These are phyloP conservation scores for Blastomussa wellsi DNA, from an alignment of 92 coral and sea anemone species.

Conservation along the genomic window DNA sequence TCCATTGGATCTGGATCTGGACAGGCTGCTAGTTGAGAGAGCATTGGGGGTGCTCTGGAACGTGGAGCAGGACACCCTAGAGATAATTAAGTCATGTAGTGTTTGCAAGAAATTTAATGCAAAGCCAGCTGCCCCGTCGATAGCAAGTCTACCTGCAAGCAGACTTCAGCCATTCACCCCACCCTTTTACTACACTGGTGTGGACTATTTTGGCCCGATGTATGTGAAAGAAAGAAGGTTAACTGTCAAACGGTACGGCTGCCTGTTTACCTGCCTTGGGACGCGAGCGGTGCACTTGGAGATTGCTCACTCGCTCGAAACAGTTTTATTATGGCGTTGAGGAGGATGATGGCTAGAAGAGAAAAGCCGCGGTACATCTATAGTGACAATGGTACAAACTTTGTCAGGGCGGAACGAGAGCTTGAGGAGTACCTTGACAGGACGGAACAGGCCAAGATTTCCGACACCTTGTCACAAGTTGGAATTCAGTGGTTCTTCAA, in stretches of 20 bases:
- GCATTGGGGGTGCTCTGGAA: slow-evolving; percentile 58
- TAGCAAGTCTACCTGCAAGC: slow-evolving; percentile 19
- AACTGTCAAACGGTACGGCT: slow-evolving; percentile 43
- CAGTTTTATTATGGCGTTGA: too few species aligned
- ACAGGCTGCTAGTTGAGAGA: slow-evolving; percentile 43
- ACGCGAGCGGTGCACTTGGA: too few species aligned
- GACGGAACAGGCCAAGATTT: slow-evolving; percentile 35
- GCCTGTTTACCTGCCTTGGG: slow-evolving; percentile 22
- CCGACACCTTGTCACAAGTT: slow-evolving; percentile 35
- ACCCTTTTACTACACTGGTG: slow-evolving; percentile 41
- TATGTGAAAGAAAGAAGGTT: slow-evolving; percentile 44
- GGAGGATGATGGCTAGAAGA: slow-evolving; percentile 40
- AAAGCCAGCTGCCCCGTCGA: too few species aligned
- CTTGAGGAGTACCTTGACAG: too few species aligned
- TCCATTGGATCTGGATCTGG: slow-evolving; percentile 46
- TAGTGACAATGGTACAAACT: slow-evolving; percentile 47
- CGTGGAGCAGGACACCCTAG: slow-evolving; percentile 45
- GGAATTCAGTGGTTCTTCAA: slow-evolving; percentile 35
- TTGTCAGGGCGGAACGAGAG: slow-evolving; percentile 36
- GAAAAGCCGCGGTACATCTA: slow-evolving; percentile 37
- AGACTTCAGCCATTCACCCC: slow-evolving; percentile 35
- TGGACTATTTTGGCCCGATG: slow-evolving; percentile 43
- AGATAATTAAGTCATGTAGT: background rate
- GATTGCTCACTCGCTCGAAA: too few species aligned
- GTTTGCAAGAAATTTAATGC: too few species aligned